These are phyloP conservation scores for Caenorhabditis japonica DNA, from an alignment of 2,888 invertebrate genomes.

Conservation along the genomic window DNA sequence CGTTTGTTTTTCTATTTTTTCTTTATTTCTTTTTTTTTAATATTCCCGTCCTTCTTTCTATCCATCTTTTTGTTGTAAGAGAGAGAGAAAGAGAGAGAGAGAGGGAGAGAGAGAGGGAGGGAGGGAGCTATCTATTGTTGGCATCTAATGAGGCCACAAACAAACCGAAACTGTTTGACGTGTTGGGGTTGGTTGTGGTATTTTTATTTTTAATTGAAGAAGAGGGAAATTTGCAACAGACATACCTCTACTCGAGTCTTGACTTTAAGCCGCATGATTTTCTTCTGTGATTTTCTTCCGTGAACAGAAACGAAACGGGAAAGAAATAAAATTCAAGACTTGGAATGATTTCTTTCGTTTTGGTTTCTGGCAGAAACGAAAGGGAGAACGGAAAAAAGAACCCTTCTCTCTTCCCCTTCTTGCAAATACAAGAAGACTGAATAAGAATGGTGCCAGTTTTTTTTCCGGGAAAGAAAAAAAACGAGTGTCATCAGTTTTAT, in stretches of 20 bases:
- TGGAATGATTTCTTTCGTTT: too few species aligned
- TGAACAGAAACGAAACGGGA: too few species aligned
- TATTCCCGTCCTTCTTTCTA: not conserved
- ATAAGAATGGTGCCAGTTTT: too few species aligned
- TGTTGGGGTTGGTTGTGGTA: slow-evolving; percentile 1
- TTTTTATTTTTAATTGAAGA: slow-evolving; percentile 2
- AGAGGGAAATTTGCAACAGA: not conserved
- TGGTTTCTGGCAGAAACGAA: too few species aligned
- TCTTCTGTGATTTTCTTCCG: not conserved
- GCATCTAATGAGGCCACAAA: slow-evolving; percentile 36
- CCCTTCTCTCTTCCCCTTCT: too few species aligned
- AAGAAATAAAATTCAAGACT: too few species aligned
- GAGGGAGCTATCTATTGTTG: slow-evolving; percentile 27
- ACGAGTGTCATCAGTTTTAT: slow-evolving; percentile 51
- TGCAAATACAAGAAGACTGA: too few species aligned
- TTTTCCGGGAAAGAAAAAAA: not conserved
- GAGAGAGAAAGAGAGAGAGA: too few species aligned
- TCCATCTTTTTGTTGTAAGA: not conserved
- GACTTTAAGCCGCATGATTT: slow-evolving; percentile 43
- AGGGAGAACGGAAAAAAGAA: too few species aligned
- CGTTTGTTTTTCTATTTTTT: too few species aligned
- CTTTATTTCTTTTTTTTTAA: too few species aligned
- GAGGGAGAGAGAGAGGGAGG: too few species aligned
- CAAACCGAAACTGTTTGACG: slow-evolving; percentile 17
- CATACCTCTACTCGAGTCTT: slow-evolving; percentile 52